These are phyloP conservation scores for Ceratitis capitata DNA, from an alignment of 1,140 invertebrate species.

Conservation along the genomic window DNA sequence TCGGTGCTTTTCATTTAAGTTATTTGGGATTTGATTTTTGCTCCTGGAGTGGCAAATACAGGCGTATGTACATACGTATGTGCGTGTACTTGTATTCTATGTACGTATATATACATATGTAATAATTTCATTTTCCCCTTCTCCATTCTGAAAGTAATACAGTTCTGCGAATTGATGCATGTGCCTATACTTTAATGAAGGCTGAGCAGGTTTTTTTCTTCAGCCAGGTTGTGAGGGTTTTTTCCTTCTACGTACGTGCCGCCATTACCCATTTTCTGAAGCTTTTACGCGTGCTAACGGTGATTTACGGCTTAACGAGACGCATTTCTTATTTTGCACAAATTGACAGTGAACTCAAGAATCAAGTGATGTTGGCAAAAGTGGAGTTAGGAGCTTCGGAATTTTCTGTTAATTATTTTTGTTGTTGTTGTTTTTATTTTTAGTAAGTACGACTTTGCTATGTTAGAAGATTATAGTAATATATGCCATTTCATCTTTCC, in stretches of 20 bases:
- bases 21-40: slow-evolving; percentile 29
- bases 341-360: not conserved
- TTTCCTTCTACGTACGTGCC: not conserved
- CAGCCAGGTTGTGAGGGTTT: not conserved
- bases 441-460: no score
- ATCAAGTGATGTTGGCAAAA: not conserved
- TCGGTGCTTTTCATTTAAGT: not conserved
- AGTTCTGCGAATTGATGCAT: not conserved
- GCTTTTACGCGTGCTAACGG: not conserved
- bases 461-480: no score
- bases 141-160: no score
- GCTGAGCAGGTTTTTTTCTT: not conserved
- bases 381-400: not conserved
- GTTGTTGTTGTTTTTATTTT: no score
- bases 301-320: not conserved
- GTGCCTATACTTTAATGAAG: not conserved
- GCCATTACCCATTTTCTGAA: not conserved
- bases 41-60: not conserved
- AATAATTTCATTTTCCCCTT: not conserved
- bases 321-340: not conserved
- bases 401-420: not conserved
- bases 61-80: not conserved
- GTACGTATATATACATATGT: not conserved
- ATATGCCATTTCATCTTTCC: no score
- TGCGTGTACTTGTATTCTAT: not conserved